Conservation (phyloP, 2,797 vertebrate genomes). For the Girardinus metallicus region DNA sequence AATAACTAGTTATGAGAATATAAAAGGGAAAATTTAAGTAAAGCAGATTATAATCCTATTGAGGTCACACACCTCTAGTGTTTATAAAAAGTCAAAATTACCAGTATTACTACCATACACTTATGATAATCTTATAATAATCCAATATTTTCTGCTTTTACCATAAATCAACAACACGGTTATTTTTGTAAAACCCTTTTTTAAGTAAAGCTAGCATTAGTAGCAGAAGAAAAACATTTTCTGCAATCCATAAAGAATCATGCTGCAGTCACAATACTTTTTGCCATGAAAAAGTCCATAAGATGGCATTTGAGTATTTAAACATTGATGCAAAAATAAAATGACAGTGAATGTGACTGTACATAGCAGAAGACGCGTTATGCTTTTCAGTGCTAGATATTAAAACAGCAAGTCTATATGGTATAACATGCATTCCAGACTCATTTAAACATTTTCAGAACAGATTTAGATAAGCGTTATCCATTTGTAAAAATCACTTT, state of each 20-base stretch:
- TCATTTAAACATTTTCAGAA: not conserved
- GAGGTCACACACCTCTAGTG: not conserved
- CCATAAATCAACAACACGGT: not conserved
- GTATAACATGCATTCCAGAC: not conserved
- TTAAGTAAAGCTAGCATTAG: not conserved
- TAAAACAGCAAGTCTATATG: not conserved
- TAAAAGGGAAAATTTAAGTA: not conserved
- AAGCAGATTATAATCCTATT: not conserved
- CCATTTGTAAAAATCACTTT: not conserved
- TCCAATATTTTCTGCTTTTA: not conserved
- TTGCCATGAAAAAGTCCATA: too few relatives aligned
- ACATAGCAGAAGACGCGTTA: not conserved
- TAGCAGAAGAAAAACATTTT: not conserved
- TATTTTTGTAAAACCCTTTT: not conserved
- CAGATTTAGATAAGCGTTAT: not conserved
- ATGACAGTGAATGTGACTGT: not conserved
- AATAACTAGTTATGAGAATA: not conserved
- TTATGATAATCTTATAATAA: not conserved
- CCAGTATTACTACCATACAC: not conserved
- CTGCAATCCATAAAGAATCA: not conserved
- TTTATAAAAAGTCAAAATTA: not conserved
- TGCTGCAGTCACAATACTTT: too few relatives aligned
- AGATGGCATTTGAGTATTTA: too few relatives aligned
- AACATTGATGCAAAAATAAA: too few relatives aligned
- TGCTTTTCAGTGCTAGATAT: not conserved